Evolutionary conservation across 1,140 invertebrate species (phyloP).

Genomic region (Lanistes nyassanus): DNA sequence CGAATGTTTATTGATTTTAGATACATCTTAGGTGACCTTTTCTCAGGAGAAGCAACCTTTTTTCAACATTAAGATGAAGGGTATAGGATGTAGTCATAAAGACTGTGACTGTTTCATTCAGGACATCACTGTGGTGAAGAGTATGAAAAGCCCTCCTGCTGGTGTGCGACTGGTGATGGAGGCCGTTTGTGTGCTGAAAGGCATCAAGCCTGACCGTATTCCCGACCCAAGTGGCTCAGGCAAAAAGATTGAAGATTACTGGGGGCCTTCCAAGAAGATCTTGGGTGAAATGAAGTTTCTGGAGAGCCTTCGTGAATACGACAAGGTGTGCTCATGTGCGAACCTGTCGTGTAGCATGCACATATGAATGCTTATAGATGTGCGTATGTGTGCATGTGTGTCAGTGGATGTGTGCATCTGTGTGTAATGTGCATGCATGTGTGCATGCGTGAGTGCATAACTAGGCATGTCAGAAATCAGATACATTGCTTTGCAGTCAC

Average conservation of each 20-base stretch:
- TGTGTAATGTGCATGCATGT: constrained; percentile 1
- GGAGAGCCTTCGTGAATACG: constrained; percentile 62
- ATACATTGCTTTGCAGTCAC: neutral
- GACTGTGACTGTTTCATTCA: constrained; percentile 21
- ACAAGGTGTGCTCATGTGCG: constrained; percentile 56
- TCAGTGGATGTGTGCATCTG: neutral
- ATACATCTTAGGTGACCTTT: no score
- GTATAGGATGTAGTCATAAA: neutral
- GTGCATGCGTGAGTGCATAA: neutral
- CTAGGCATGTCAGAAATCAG: neutral
- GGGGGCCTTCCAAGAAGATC: constrained; percentile 66
- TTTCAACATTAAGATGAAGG: neutral
- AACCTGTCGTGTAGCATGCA: no score
- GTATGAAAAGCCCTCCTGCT: constrained; percentile 65
- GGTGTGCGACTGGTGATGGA: constrained; percentile 66
- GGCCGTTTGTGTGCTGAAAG: constrained; percentile 66
- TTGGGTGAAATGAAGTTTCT: constrained; percentile 69
- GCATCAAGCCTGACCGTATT: constrained; percentile 65
- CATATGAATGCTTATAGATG: neutral
- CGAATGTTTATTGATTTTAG: no score
- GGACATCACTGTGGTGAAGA: constrained; percentile 67
- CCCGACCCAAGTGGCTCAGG: constrained; percentile 65
- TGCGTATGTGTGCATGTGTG: neutral
- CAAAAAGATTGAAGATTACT: constrained; percentile 68
- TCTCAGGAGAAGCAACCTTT: no score